Evolutionary conservation across 2,888 invertebrate species (phyloP).

Genomic region (Eupeodes latifasciatus): DNA sequence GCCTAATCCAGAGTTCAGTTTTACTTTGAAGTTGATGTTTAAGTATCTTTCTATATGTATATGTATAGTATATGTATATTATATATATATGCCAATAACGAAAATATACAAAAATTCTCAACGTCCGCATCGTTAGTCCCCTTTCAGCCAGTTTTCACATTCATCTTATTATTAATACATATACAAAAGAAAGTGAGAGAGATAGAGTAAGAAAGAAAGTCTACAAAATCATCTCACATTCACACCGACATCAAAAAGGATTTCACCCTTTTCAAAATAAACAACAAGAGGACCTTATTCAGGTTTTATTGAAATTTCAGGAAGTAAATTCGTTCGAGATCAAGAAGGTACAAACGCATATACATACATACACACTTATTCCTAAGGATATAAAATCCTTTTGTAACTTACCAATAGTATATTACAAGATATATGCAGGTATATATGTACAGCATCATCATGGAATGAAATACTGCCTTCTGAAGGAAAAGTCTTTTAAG

Average conservation of each 20-base stretch:
- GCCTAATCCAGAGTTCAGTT: background rate
- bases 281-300: constrained; percentile 34
- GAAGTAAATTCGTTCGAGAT: constrained; percentile 40
- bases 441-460: background rate
- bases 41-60: constrained; percentile 43
- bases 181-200: background rate
- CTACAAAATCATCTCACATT: background rate
- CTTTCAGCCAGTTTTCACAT: constrained; percentile 65
- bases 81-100: no score
- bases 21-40: constrained; percentile 62
- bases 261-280: constrained; percentile 54
- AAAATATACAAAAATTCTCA: constrained; percentile 43
- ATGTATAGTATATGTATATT: no score
- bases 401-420: constrained; percentile 29
- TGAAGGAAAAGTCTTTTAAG: constrained; percentile 61
- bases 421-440: background rate
- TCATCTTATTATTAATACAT: constrained; percentile 72
- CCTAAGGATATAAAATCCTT: constrained; percentile 30
- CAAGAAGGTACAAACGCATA: constrained; percentile 12
- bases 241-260: constrained; percentile 36
- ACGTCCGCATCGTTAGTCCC: constrained; percentile 47
- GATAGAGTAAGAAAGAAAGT: background rate
- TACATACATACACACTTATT: no score
- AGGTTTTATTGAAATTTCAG: constrained; percentile 67
- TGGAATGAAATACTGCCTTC: constrained; percentile 12